These are phyloP conservation scores for Drosophila antonietae DNA, from an alignment of 2,888 invertebrate species.

Conservation along the genomic window DNA sequence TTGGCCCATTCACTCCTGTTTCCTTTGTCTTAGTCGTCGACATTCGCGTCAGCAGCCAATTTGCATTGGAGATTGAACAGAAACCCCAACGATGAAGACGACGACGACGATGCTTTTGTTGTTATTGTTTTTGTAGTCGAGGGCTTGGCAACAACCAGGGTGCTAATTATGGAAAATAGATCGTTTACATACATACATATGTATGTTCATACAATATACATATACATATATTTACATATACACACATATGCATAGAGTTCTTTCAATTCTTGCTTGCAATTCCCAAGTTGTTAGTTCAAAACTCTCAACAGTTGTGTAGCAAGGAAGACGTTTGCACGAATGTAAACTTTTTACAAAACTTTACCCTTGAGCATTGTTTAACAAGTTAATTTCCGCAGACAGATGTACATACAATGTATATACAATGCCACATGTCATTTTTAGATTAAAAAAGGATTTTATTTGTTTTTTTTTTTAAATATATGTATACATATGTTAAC, in stretches of 20 bases:
- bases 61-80: constrained; percentile 49
- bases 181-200: background rate
- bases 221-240: background rate
- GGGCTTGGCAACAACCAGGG: constrained; percentile 22
- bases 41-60: constrained; percentile 47
- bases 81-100: constrained; percentile 18
- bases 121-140: constrained; percentile 16
- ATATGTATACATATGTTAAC: too few relatives aligned
- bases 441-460: too few relatives aligned
- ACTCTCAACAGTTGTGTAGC: background rate
- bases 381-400: background rate
- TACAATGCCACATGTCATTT: background rate
- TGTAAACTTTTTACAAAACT: background rate
- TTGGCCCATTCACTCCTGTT: constrained; percentile 30
- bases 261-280: background rate
- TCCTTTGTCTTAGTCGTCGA: constrained; percentile 43
- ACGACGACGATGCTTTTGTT: background rate
- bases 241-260: background rate
- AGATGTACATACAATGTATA: background rate
- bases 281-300: background rate
- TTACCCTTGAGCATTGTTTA: background rate
- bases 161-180: constrained; percentile 35
- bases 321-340: too few relatives aligned
- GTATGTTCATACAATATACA: background rate
- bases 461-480: too few relatives aligned